phyloP scores from a whole-genome alignment of 1,140 invertebrate genomes.

The Rhopalosiphum maidis region DNA sequence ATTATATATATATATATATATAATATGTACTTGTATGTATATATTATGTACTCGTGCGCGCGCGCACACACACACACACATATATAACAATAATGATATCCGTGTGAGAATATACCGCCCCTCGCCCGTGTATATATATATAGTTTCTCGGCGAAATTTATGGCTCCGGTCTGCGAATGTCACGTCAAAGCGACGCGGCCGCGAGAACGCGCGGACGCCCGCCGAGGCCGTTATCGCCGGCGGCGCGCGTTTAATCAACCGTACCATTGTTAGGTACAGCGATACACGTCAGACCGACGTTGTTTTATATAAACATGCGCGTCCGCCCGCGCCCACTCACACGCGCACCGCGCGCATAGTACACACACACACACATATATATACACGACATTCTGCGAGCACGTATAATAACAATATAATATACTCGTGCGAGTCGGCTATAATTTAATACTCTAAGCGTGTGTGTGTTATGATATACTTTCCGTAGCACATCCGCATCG shows the following conservation, averaged over 20 bases:
- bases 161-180: background rate
- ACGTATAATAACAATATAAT: background rate
- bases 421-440: background rate
- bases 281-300: background rate
- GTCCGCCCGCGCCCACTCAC: no score
- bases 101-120: conserved; percentile 2
- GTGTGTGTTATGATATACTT: background rate
- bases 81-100: background rate
- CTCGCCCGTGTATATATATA: background rate
- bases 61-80: background rate
- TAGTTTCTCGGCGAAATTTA: conserved; percentile 1
- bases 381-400: background rate
- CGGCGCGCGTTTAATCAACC: conserved; percentile 2
- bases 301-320: background rate
- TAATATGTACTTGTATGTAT: background rate
- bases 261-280: background rate
- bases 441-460: background rate
- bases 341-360: no score
- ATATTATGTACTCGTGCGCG: no score
- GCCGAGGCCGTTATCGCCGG: background rate
- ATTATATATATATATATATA: background rate
- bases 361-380: no score
- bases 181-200: background rate
- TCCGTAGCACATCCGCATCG: background rate
- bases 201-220: background rate